Conservation (phyloP, 1,140 invertebrate genomes). For the Drosophila sulfurigaster region DNA sequence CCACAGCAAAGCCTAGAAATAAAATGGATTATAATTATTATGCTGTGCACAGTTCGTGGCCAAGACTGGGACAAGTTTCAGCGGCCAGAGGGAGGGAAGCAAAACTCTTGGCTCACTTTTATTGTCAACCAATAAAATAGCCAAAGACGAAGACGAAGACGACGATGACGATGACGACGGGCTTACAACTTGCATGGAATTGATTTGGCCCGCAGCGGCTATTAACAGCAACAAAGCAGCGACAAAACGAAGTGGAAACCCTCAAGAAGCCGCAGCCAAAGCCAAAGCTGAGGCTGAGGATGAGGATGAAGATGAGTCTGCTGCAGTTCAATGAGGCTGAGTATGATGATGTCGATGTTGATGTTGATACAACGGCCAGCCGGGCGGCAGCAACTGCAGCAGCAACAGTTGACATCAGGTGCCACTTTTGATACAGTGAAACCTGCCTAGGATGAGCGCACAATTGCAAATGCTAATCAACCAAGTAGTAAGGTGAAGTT, state of each 20-base stretch:
- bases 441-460: neutral
- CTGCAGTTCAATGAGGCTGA: constrained; percentile 19
- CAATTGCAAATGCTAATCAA: neutral
- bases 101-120: constrained; percentile 64
- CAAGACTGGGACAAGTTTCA: neutral
- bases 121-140: constrained; percentile 80
- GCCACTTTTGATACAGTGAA: constrained; percentile 49
- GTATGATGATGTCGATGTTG: constrained; percentile 6
- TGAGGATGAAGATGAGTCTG: constrained; percentile 1
- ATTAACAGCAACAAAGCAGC: constrained; percentile 75
- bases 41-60: constrained; percentile 48
- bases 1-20: constrained; percentile 61
- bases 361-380: constrained; percentile 29
- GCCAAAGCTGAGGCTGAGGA: constrained; percentile 1
- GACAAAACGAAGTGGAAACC: constrained; percentile 37
- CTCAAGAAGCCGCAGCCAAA: constrained; percentile 37
- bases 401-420: constrained; percentile 65
- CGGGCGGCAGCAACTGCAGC: constrained; percentile 4
- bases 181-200: constrained; percentile 69
- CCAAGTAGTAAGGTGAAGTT: neutral
- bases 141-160: constrained; percentile 43
- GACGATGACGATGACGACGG: constrained; percentile 31
- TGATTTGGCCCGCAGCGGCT: constrained; percentile 78
- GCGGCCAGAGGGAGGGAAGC: neutral
- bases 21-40: constrained; percentile 83